Conservation (phyloP, 2,113 vertebrate genomes). For the Odontophorus gujanensis region DNA sequence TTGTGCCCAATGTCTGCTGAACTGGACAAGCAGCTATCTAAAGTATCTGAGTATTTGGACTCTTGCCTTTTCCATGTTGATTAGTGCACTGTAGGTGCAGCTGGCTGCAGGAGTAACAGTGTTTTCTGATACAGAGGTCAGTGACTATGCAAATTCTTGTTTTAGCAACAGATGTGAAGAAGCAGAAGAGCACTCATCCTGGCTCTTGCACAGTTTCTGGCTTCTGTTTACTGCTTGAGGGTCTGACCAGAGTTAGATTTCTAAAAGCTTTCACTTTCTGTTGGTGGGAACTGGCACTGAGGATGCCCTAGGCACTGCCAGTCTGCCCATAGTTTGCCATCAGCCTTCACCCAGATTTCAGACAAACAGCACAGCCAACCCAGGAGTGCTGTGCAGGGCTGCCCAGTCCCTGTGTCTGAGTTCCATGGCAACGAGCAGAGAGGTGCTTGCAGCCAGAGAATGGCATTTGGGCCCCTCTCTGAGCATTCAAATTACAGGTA, state of each 20-base stretch:
- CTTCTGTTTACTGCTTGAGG: not conserved
- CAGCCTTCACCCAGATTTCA: not conserved
- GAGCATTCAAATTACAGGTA: not conserved
- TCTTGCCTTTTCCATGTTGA: not conserved
- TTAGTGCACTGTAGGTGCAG: not conserved
- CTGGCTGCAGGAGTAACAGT: not conserved
- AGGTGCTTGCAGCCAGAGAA: not conserved
- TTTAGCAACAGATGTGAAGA: not conserved
- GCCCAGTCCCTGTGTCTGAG: not conserved
- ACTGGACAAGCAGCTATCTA: not conserved
- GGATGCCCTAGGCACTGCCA: not conserved
- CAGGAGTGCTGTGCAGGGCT: not conserved
- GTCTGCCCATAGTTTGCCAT: not conserved
- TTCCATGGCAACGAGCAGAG: not conserved
- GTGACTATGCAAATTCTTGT: not conserved
- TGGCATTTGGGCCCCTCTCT: not conserved
- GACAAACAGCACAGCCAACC: accelerated
- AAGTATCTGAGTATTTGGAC: not conserved
- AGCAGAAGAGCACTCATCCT: not conserved
- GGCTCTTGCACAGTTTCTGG: not conserved
- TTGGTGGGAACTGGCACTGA: not conserved
- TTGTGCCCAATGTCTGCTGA: not conserved
- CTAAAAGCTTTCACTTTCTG: not conserved
- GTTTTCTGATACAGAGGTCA: not conserved
- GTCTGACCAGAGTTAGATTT: not conserved